Base-by-base conservation (phyloP, 1,140 invertebrate genomes). In the Drosophila insularis region DNA sequence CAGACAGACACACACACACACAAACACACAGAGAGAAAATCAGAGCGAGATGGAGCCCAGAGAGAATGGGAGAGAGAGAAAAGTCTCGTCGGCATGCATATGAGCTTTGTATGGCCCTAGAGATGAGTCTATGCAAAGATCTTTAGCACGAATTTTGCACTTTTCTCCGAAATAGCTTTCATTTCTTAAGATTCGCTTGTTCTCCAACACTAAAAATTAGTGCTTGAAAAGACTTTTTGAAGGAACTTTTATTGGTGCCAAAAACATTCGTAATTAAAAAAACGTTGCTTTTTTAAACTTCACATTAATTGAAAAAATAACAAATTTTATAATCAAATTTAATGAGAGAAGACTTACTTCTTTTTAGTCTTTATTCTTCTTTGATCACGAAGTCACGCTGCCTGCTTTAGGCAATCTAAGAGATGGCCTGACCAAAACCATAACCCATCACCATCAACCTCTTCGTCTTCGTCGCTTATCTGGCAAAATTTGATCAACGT, bases 401-500 rank as follows among this genome's bases (percentile, higher is more conserved):
- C 11, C 74, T 60, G 67, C 68, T 7, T 75, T 39, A 50, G 13
- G n/a, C 21, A 46, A 39, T n/a, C 27, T 55, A 73, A 61, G 61
- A 71, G 43, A 50, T 21, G 43, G 60, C 66, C 43, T 61, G 70
- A 61, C 74, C 73, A 61, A 65, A 77, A 78, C 68, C 73, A 78
- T 77, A 75, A 78, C 67, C 59, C 73, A 75, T 74, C 74, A 76
- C 69, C 75, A 77, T 64, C 59, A 56, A 70, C 81, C 71, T 82
- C 46, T 17, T 31, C 39, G 50, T 50, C 56, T 59, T 72, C 55
- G 69, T 55, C 70, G 84, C 84, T 89, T 89, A 89, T 89, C 84
- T 80, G 64, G 66, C 80, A 78, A 89, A 89, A 89, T 89, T 89
- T 89, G 84, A 89, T 89, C 84, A 89, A 89, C 84, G 84, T 89